Evolutionary conservation across 2,888 invertebrate species (phyloP).

Genomic region (Idaea biselata): DNA sequence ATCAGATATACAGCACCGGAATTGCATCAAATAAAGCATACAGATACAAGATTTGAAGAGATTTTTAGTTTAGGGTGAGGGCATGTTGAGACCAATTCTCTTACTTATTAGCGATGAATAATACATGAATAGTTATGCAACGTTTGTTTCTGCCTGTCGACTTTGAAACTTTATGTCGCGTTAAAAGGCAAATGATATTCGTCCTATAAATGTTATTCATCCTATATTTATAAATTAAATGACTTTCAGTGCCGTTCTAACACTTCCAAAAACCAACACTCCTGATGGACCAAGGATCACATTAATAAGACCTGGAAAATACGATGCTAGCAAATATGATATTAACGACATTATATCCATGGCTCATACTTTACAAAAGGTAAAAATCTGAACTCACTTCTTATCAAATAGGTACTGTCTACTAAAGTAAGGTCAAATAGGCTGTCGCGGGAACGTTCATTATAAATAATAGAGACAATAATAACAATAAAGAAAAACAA

Average conservation of each 20-base stretch:
- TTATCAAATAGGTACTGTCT: background rate
- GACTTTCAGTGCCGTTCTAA: constrained; percentile 34
- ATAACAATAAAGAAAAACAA: too few species aligned
- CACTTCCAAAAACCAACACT: constrained; percentile 48
- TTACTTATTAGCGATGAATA: background rate
- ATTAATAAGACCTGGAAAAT: constrained; percentile 72
- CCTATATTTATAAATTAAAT: background rate
- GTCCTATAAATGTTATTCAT: too few species aligned
- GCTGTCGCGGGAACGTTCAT: background rate
- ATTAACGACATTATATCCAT: constrained; percentile 47
- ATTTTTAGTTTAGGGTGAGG: constrained; percentile 48
- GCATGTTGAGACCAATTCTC: background rate
- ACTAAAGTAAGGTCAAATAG: background rate
- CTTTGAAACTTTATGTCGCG: too few species aligned
- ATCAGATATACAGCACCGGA: constrained; percentile 75
- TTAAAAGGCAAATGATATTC: background rate
- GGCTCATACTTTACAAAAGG: constrained; percentile 41
- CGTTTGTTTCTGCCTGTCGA: too few species aligned
- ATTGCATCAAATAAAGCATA: constrained; percentile 47
- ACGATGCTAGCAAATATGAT: constrained; percentile 59
- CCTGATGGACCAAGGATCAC: constrained; percentile 64
- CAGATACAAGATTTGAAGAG: constrained; percentile 44
- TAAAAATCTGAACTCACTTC: constrained; percentile 21
- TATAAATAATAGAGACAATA: background rate
- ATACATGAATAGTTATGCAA: too few species aligned